These are phyloP conservation scores for Channa maculata DNA, from an alignment of 2,113 vertebrate species.

Conservation along the genomic window DNA sequence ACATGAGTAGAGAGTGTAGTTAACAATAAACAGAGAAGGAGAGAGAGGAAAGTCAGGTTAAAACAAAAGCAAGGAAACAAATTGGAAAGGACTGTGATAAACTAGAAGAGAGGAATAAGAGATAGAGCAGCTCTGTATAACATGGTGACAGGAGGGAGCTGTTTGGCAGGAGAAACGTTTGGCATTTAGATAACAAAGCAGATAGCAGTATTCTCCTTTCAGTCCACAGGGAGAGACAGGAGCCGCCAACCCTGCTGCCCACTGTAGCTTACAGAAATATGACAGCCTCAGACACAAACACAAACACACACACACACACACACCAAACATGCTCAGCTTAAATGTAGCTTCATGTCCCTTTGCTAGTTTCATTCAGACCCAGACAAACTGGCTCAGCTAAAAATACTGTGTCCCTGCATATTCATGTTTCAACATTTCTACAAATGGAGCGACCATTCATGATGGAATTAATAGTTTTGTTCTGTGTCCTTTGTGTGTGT, in stretches of 20 bases:
- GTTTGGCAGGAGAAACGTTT: constrained; percentile 63
- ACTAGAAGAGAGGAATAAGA: constrained; percentile 17
- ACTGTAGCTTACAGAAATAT: constrained; percentile 58
- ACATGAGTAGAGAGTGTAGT: background rate
- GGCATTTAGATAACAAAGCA: constrained; percentile 74
- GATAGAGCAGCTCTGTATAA: constrained; percentile 41
- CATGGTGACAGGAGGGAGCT: constrained; percentile 61
- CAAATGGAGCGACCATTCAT: constrained; percentile 10
- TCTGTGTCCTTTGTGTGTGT: constrained; percentile 16
- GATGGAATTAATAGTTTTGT: constrained; percentile 24
- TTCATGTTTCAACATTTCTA: constrained; percentile 36
- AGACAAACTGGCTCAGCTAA: constrained; percentile 54
- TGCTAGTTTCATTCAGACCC: constrained; percentile 42
- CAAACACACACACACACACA: constrained; percentile 13
- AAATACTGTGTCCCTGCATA: constrained; percentile 44
- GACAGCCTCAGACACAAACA: constrained; percentile 32
- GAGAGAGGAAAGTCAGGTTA: constrained; percentile 29
- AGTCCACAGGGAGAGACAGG: constrained; percentile 60
- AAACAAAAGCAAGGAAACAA: constrained; percentile 24
- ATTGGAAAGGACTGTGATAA: constrained; percentile 45
- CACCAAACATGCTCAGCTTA: constrained; percentile 28
- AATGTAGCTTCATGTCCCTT: constrained; percentile 26
- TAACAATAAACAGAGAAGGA: background rate
- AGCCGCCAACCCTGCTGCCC: constrained; percentile 63
- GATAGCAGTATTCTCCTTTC: constrained; percentile 63